These are phyloP conservation scores for Phalacrocorax brasilianus DNA, from an alignment of 2,113 vertebrate species.

Conservation along the genomic window DNA sequence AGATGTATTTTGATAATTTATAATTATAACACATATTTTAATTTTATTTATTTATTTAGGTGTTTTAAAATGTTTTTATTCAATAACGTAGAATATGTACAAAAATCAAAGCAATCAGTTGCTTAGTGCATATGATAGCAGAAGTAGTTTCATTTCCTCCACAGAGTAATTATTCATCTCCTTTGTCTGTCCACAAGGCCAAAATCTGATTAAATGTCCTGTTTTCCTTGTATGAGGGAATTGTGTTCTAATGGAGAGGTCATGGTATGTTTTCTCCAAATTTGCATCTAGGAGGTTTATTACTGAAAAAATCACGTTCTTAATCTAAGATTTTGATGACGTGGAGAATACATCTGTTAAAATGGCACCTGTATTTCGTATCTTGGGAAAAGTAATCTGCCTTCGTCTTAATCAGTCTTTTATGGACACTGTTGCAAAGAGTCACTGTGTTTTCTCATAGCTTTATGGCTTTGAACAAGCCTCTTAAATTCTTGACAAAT, in stretches of 20 bases:
- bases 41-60: background rate
- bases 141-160: background rate
- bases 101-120: background rate
- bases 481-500: background rate
- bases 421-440: background rate
- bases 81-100: background rate
- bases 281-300: background rate
- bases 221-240: background rate
- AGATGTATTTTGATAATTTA: background rate
- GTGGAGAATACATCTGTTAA: background rate
- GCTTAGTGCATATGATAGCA: background rate
- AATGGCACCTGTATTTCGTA: background rate
- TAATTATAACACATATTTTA: background rate
- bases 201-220: background rate
- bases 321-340: background rate
- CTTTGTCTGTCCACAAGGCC: background rate
- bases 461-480: background rate
- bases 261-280: background rate
- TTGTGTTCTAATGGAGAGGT: background rate
- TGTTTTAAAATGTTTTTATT: background rate
- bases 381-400: background rate
- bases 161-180: background rate
- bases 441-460: background rate
- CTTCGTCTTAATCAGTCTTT: background rate
- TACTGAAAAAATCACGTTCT: background rate